phyloP scores from a whole-genome alignment of 2,797 vertebrate genomes.

The Cichlasoma orientale region DNA sequence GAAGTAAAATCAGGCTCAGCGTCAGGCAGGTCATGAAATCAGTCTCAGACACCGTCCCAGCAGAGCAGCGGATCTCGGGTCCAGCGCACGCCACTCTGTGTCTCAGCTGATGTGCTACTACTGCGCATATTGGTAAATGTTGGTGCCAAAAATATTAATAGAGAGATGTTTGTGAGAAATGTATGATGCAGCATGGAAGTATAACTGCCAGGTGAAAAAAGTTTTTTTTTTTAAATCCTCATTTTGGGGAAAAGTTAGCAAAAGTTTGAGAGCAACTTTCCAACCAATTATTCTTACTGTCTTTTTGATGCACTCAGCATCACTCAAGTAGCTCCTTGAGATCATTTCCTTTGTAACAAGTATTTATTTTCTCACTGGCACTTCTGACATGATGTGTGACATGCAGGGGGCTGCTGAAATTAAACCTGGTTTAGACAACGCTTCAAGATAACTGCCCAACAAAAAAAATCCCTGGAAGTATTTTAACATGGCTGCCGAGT shows the following conservation, averaged over 20 bases:
- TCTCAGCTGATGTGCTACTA: background rate
- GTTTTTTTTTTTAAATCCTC: no score
- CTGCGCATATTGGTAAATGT: background rate
- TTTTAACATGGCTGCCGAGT: background rate
- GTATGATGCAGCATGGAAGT: background rate
- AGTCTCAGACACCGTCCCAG: no score
- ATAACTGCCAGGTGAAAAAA: background rate
- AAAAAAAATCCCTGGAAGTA: background rate
- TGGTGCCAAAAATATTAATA: background rate
- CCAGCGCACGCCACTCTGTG: background rate
- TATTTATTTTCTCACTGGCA: background rate
- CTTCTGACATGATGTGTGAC: background rate
- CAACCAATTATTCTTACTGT: background rate
- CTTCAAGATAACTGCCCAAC: no score
- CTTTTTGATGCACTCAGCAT: background rate
- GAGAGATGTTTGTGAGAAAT: background rate
- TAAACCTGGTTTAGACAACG: background rate
- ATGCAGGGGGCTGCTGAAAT: background rate
- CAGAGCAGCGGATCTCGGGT: no score
- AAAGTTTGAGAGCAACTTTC: no score
- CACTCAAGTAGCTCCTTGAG: background rate
- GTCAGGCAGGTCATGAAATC: no score
- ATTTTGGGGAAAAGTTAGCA: background rate
- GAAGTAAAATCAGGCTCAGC: no score
- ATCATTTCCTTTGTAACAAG: background rate